Percentiles rank a stretch among this genome's conserved stretches.
phyloP scores from a whole-genome alignment of 2,888 invertebrate species.

The Acanthococcus lagerstroemiae region DNA sequence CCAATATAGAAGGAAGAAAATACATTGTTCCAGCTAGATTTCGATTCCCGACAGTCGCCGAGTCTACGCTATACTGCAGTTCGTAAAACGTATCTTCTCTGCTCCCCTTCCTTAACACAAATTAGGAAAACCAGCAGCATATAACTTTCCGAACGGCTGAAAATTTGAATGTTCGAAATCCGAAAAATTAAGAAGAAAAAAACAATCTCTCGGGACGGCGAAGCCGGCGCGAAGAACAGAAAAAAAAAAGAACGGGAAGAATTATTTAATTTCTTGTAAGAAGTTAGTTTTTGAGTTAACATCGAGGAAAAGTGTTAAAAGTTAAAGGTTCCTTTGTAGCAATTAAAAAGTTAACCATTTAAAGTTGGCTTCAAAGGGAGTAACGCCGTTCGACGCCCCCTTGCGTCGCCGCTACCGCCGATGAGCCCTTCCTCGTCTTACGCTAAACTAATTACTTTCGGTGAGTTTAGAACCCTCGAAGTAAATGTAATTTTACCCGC shows the following conservation, averaged over 20 bases:
- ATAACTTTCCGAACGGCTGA: too few relatives aligned
- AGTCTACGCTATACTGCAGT: too few relatives aligned
- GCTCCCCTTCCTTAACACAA: too few relatives aligned
- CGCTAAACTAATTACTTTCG: slow-evolving; percentile 24
- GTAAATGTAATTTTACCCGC: slow-evolving; percentile 21
- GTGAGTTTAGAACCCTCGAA: slow-evolving; percentile 22
- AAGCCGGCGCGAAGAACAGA: neutral
- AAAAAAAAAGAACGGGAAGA: slow-evolving; percentile 14
- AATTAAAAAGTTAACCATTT: slow-evolving; percentile 30
- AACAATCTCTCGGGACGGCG: too few relatives aligned
- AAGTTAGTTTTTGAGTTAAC: slow-evolving; percentile 20
- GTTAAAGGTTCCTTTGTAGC: slow-evolving; percentile 26
- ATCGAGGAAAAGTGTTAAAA: slow-evolving; percentile 23
- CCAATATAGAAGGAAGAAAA: too few relatives aligned
- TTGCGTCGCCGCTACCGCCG: slow-evolving; percentile 5
- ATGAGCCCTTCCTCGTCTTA: slow-evolving; percentile 10
- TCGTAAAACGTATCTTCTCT: too few relatives aligned
- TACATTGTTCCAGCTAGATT: too few relatives aligned
- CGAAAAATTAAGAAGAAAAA: neutral
- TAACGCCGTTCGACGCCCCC: slow-evolving; percentile 18
- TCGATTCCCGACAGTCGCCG: too few relatives aligned
- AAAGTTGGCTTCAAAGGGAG: slow-evolving; percentile 24
- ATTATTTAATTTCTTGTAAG: slow-evolving; percentile 27
- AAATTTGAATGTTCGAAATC: neutral
- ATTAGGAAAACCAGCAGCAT: slow-evolving; percentile 12